These are phyloP conservation scores for Macrostomum cliftonense DNA, from an alignment of 2,888 invertebrate genomes.

Conservation along the genomic window DNA sequence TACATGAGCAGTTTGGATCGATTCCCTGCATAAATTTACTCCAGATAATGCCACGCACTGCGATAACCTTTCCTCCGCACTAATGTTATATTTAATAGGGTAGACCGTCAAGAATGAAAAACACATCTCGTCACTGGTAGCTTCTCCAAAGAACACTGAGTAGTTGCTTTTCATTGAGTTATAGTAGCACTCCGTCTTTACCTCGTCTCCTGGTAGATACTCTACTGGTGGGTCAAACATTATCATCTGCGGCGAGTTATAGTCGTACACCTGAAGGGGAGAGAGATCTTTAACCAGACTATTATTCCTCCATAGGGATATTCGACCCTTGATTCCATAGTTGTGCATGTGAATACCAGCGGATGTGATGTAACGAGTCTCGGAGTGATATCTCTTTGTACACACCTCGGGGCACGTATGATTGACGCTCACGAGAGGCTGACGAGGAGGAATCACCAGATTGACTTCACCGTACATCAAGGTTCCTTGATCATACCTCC, in stretches of 20 bases:
- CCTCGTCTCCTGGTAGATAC: not conserved
- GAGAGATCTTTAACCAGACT: not conserved
- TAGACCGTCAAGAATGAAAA: not conserved
- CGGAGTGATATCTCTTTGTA: no score
- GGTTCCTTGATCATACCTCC: slow-evolving; percentile 13
- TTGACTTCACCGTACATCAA: slow-evolving; percentile 13
- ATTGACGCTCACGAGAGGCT: no score
- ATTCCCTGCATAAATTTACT: no score
- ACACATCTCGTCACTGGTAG: not conserved
- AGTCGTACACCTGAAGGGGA: not conserved
- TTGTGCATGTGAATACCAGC: not conserved
- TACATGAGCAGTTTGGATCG: no score
- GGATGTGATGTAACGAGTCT: no score
- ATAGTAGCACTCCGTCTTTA: not conserved
- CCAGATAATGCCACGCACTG: no score
- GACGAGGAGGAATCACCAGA: slow-evolving; percentile 10
- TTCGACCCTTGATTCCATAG: not conserved
- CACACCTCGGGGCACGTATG: no score
- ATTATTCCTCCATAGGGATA: not conserved
- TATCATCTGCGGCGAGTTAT: not conserved
- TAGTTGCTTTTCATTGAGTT: not conserved
- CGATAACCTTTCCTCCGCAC: no score
- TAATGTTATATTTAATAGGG: no score
- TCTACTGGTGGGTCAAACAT: not conserved
- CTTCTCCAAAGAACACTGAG: not conserved